These are phyloP conservation scores for Drosophila parvula DNA, from an alignment of 1,140 invertebrate species.

Conservation along the genomic window DNA sequence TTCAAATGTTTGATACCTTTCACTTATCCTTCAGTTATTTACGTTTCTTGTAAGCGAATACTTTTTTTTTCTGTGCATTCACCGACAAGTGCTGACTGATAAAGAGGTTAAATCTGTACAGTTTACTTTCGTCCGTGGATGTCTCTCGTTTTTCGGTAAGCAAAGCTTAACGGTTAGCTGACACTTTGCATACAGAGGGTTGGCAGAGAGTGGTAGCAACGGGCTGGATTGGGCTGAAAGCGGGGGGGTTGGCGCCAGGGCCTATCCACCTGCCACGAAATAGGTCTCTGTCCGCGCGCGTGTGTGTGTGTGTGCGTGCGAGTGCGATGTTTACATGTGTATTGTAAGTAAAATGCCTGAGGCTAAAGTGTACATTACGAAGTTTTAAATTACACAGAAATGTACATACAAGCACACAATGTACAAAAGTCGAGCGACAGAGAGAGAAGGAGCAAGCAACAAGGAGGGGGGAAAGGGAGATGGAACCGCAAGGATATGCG, in stretches of 20 bases:
- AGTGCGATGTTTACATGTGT: slow-evolving; percentile 64
- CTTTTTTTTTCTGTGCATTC: slow-evolving; percentile 19
- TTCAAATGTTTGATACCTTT: too few relatives aligned
- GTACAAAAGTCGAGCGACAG: slow-evolving; percentile 8
- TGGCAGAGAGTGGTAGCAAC: slow-evolving; percentile 1
- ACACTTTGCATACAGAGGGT: slow-evolving; percentile 64
- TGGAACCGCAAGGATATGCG: slow-evolving; percentile 43
- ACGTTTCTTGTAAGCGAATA: too few relatives aligned
- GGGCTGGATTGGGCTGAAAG: neutral
- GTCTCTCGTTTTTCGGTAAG: slow-evolving; percentile 65
- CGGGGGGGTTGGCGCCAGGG: slow-evolving; percentile 5
- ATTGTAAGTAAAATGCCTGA: slow-evolving; percentile 76
- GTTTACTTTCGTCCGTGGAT: slow-evolving; percentile 59
- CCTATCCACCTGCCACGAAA: slow-evolving; percentile 44
- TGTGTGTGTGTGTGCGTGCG: slow-evolving; percentile 28
- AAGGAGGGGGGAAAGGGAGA: neutral
- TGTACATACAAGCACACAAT: slow-evolving; percentile 42
- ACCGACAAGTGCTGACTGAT: slow-evolving; percentile 24
- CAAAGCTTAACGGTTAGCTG: slow-evolving; percentile 77
- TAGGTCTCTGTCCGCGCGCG: slow-evolving; percentile 7
- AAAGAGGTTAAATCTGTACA: slow-evolving; percentile 70
- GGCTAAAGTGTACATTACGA: slow-evolving; percentile 81
- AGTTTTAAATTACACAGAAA: slow-evolving; percentile 80
- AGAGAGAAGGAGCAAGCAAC: neutral
- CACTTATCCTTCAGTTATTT: neutral